A percentile compares a stretch with the other conserved stretches of the same genome.
These are phyloP conservation scores for Ormyrus labotus DNA, from an alignment of 2,888 invertebrate species.

Conservation along the genomic window DNA sequence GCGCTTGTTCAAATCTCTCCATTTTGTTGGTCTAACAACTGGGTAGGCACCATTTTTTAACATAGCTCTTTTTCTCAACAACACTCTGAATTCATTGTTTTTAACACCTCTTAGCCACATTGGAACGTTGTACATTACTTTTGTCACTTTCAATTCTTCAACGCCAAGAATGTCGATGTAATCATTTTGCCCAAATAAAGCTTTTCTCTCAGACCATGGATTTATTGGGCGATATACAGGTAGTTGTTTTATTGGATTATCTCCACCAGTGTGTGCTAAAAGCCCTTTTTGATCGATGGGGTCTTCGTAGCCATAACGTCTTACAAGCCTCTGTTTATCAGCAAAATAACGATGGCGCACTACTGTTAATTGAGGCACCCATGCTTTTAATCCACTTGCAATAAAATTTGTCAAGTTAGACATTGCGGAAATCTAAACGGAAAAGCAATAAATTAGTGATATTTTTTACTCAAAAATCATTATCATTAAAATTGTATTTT, in stretches of 20 bases:
- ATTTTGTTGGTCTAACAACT: slow-evolving; percentile 84
- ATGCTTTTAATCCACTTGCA: slow-evolving; percentile 49
- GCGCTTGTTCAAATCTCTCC: slow-evolving; percentile 85
- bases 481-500: background rate
- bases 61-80: slow-evolving; percentile 85
- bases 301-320: slow-evolving; percentile 86
- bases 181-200: slow-evolving; percentile 96
- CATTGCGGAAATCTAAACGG: slow-evolving; percentile 35
- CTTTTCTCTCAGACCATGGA: slow-evolving; percentile 86
- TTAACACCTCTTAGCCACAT: slow-evolving; percentile 92
- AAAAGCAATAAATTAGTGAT: background rate
- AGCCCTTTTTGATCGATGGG: slow-evolving; percentile 82
- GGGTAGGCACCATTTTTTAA: slow-evolving; percentile 77
- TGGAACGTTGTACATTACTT: slow-evolving; percentile 90
- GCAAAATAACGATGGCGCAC: slow-evolving; percentile 80
- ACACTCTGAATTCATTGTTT: slow-evolving; percentile 89
- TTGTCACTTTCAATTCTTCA: slow-evolving; percentile 88
- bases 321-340: slow-evolving; percentile 75
- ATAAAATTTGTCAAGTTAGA: slow-evolving; percentile 38
- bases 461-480: background rate
- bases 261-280: slow-evolving; percentile 81
- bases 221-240: slow-evolving; percentile 85
- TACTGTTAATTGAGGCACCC: slow-evolving; percentile 73
- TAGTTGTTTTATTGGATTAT: slow-evolving; percentile 78
- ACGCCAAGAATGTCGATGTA: slow-evolving; percentile 97